Conservation (phyloP, 2,888 invertebrate genomes). For the Drosophila nigricruria region DNA sequence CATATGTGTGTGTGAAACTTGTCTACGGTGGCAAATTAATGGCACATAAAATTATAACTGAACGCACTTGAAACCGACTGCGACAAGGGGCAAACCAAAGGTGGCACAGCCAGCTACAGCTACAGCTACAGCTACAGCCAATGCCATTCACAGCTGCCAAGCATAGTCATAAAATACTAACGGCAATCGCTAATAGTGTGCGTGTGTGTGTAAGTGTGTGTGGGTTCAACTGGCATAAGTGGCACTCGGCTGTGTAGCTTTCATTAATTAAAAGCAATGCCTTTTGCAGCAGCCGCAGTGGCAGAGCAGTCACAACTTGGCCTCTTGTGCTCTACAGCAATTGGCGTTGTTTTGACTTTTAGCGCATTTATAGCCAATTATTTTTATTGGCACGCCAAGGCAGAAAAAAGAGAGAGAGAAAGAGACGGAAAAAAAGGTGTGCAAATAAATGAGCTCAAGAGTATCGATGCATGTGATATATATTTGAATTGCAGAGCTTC, state of each 20-base stretch:
- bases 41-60: slow-evolving; percentile 81
- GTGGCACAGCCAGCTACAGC: slow-evolving; percentile 12
- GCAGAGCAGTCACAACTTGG: slow-evolving; percentile 1
- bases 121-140: slow-evolving; percentile 12
- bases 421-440: slow-evolving; percentile 49
- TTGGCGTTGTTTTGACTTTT: slow-evolving; percentile 75
- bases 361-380: slow-evolving; percentile 79
- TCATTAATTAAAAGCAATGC: slow-evolving; percentile 75
- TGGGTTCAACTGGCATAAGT: slow-evolving; percentile 22
- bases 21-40: slow-evolving; percentile 73
- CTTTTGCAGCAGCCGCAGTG: slow-evolving; percentile 12
- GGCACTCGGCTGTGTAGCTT: slow-evolving; percentile 40
- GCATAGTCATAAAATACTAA: slow-evolving; percentile 62
- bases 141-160: slow-evolving; percentile 56
- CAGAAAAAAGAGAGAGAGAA: not conserved
- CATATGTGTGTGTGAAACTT: slow-evolving; percentile 24
- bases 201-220: slow-evolving; percentile 16
- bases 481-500: slow-evolving; percentile 38
- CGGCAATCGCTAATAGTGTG: slow-evolving; percentile 31
- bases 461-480: slow-evolving; percentile 58
- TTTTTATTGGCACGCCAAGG: slow-evolving; percentile 63
- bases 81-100: slow-evolving; percentile 48
- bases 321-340: slow-evolving; percentile 12
- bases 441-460: slow-evolving; percentile 70
- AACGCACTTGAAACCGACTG: slow-evolving; percentile 66